These are phyloP conservation scores for Morphnarchus princeps DNA, from an alignment of 2,113 vertebrate genomes.

Conservation along the genomic window DNA sequence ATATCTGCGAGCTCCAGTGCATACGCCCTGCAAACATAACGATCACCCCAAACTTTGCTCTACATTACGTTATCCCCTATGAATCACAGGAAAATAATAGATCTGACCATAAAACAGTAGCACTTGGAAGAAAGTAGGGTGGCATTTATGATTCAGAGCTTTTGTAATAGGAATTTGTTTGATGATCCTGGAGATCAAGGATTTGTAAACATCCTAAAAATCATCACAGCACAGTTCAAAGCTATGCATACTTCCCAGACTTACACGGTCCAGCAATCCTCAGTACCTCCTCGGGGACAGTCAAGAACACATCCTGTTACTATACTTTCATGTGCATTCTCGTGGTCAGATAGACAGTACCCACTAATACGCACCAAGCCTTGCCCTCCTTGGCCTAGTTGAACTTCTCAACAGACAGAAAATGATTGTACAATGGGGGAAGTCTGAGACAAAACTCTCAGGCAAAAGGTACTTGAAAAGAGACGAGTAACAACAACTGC, in stretches of 20 bases:
- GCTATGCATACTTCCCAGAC: rapidly evolving
- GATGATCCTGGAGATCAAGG: neutral
- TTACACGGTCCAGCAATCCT: neutral
- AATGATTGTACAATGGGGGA: rapidly evolving
- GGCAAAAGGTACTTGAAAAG: neutral
- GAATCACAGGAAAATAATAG: neutral
- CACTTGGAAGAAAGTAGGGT: neutral
- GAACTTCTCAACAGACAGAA: neutral
- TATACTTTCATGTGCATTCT: rapidly evolving
- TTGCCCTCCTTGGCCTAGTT: neutral
- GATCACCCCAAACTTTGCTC: neutral
- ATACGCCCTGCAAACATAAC: rapidly evolving
- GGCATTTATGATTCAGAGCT: neutral
- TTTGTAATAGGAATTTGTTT: neutral
- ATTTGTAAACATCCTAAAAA: neutral
- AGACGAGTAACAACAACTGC: rapidly evolving
- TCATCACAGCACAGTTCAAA: neutral
- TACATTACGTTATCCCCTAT: neutral
- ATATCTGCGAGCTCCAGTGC: neutral
- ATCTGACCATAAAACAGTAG: neutral
- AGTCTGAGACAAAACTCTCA: neutral
- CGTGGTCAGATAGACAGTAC: rapidly evolving
- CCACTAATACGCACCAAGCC: rapidly evolving
- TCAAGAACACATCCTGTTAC: neutral
- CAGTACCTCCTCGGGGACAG: neutral